Base-by-base conservation (phyloP, 2,113 vertebrate genomes). In the Marmota flaviventris region DNA sequence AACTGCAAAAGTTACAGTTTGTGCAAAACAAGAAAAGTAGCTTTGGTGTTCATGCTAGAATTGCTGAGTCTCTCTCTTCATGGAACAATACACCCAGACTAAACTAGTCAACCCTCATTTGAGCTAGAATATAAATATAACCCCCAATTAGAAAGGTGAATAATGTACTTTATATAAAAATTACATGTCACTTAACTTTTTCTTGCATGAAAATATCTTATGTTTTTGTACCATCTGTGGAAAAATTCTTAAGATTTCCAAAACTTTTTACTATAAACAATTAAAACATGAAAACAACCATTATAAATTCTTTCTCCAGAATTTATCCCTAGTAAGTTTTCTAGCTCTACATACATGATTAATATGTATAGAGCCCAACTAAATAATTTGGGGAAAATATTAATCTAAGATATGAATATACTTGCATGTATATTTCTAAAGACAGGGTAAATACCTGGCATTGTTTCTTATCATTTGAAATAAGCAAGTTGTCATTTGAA, bases 1-100 rank as follows among this genome's bases (percentile, higher is more conserved):
- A 97, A 77, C 27, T 96, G 86, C 94, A 97, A 97, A 97, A 97
- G 91, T 63, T 96, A 96, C 87, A 91, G 88, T 45, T 79, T 93
- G 67, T 76, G 79, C 95, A 85, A 97, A 98, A 97, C 24, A 95
- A 97, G 65, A 70, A 94, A 29, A 96, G 82, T 12, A 53, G 4
- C 25, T 96, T 94, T 89, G 92, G 76, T 98, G 56, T 97, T 98
- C 79, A 94, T 22, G 61, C 70, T 84, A 88, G 77, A 95, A 88
- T 89, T 51, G 56, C 27, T 86, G 81, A 94, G 82, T 25, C 29
- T 34, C 72, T 88, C 61, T 93, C 37, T 97, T 92, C 96, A 92
- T 88, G 95, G 96, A 97, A 97, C 34, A 97, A 95, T 24, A 98
- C 51, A 92, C 83, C 45, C 9, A 96, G 94, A 56, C 91, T 85